These are phyloP conservation scores for Ceratoteleas bidentatus DNA, from an alignment of 1,140 invertebrate species.

Conservation along the genomic window DNA sequence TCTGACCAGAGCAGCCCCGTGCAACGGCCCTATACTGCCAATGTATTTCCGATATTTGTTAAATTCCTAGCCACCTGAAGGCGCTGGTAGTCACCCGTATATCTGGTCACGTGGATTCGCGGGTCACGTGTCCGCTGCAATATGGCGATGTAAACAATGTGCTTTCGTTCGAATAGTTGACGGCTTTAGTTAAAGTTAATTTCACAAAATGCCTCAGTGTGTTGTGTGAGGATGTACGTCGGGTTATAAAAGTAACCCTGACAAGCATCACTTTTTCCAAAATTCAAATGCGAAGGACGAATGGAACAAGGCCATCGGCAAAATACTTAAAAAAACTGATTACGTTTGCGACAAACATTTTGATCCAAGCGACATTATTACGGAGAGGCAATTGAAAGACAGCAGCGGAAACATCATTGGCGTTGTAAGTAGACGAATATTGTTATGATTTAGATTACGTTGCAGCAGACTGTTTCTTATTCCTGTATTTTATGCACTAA, in stretches of 20 bases:
- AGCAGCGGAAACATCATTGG: conserved; percentile 6
- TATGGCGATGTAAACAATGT: background rate
- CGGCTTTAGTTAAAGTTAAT: background rate
- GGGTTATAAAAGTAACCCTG: conserved; percentile 1
- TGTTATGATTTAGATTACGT: background rate
- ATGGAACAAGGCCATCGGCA: conserved; percentile 15
- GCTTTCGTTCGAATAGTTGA: background rate
- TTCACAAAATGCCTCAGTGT: conserved; percentile 15
- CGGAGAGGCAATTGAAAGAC: background rate
- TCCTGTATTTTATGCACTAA: no score
- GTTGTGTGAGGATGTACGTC: conserved; percentile 6
- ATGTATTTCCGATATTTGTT: no score
- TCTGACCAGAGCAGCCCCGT: no score
- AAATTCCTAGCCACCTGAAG: no score
- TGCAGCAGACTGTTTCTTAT: no score
- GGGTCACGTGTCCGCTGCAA: no score
- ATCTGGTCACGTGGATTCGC: no score
- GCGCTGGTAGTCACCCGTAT: no score
- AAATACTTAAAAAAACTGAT: conserved; percentile 9
- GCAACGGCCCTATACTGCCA: no score
- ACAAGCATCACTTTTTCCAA: conserved; percentile 25
- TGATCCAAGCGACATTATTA: background rate
- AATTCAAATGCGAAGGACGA: conserved; percentile 10
- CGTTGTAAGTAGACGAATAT: background rate
- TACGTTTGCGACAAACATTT: conserved; percentile 12